Percentiles rank a stretch among this genome's conserved stretches.
Conservation (phyloP, 1,140 invertebrate species). For the Drosophila eugracilis region DNA sequence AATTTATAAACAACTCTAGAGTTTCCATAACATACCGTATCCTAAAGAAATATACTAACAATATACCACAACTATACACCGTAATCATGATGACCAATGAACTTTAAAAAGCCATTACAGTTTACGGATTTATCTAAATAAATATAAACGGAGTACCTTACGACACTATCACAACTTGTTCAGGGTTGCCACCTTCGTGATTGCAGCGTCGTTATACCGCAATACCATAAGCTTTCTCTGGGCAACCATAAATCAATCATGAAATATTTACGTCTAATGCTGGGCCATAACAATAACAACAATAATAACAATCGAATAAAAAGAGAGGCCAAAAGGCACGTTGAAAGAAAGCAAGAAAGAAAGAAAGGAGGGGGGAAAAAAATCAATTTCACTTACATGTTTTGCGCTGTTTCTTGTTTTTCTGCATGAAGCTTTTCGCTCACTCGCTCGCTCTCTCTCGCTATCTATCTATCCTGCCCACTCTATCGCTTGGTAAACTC, state of each 20-base stretch:
- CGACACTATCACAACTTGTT: slow-evolving; percentile 1
- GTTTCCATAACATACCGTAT: too few relatives aligned
- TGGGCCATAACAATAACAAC: slow-evolving; percentile 31
- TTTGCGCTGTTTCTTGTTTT: slow-evolving; percentile 70
- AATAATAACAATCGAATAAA: slow-evolving; percentile 39
- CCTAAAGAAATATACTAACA: too few relatives aligned
- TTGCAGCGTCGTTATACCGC: neutral
- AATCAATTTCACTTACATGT: slow-evolving; percentile 81
- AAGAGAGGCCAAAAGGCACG: neutral
- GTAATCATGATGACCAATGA: neutral
- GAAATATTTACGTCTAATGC: slow-evolving; percentile 41
- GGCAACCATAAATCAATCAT: slow-evolving; percentile 46
- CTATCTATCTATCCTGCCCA: slow-evolving; percentile 12
- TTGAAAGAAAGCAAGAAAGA: too few relatives aligned
- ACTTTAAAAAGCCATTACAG: neutral
- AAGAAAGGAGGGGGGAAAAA: too few relatives aligned
- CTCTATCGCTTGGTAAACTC: slow-evolving; percentile 11
- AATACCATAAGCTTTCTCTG: slow-evolving; percentile 23
- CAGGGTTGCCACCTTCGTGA: slow-evolving; percentile 10
- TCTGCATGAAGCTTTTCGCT: slow-evolving; percentile 67
- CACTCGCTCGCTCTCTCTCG: slow-evolving; percentile 10
- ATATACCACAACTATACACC: too few relatives aligned
- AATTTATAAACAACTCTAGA: too few relatives aligned
- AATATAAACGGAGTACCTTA: neutral
- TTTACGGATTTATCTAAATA: neutral